These are phyloP conservation scores for Ochropleura plecta DNA, from an alignment of 2,888 invertebrate species.

Conservation along the genomic window DNA sequence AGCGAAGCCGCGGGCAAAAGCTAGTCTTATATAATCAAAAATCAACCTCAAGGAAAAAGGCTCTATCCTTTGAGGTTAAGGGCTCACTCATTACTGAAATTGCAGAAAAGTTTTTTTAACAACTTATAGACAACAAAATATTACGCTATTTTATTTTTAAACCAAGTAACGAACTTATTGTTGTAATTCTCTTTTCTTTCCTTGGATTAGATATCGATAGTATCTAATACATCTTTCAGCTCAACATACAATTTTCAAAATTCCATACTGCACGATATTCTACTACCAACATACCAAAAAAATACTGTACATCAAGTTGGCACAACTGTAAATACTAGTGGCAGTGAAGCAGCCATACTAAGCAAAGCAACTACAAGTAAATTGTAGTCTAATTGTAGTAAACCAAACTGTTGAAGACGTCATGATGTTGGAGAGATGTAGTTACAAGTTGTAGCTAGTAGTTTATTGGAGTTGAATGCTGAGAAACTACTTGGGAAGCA, in stretches of 20 bases:
- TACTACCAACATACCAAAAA: not conserved
- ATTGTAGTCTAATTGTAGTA: slow-evolving; percentile 38
- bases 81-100: no score
- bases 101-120: no score
- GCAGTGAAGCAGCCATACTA: slow-evolving; percentile 8
- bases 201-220: not conserved
- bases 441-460: slow-evolving; percentile 26
- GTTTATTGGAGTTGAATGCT: slow-evolving; percentile 17
- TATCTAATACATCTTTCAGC: not conserved
- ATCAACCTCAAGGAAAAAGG: no score
- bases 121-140: not conserved
- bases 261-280: not conserved
- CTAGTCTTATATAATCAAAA: no score
- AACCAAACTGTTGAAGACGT: slow-evolving; percentile 32
- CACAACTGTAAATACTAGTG: slow-evolving; percentile 10
- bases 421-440: slow-evolving; percentile 37
- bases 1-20: no score
- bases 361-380: slow-evolving; percentile 37
- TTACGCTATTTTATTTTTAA: no score
- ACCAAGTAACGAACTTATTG: not conserved
- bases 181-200: not conserved
- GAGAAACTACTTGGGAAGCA: slow-evolving; percentile 27
- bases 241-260: slow-evolving; percentile 3
- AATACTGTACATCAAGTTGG: slow-evolving; percentile 8
- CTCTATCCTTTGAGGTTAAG: no score